These are phyloP conservation scores for Mionectes macconnelli DNA, from an alignment of 2,113 vertebrate genomes.

Conservation along the genomic window DNA sequence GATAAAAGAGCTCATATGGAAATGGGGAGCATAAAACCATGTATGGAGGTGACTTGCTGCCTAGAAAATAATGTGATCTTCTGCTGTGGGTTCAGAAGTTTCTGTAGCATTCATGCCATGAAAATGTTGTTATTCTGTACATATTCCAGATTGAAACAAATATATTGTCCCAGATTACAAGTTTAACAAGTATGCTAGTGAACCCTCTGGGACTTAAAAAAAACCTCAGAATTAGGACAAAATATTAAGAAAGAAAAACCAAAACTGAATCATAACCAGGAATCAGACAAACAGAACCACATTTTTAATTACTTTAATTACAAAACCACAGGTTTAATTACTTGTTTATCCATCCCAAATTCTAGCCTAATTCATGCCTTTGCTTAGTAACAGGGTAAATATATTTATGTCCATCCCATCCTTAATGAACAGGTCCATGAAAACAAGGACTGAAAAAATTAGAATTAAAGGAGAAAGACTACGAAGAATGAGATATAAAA, in stretches of 20 bases:
- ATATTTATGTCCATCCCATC: background rate
- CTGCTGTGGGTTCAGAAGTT: background rate
- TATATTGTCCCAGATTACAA: background rate
- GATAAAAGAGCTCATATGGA: conserved; percentile 10
- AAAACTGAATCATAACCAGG: background rate
- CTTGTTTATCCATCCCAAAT: background rate
- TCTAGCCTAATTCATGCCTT: background rate
- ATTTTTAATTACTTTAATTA: too few species aligned
- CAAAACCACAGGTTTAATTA: background rate
- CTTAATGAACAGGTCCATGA: background rate
- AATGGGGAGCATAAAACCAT: background rate
- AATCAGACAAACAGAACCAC: background rate
- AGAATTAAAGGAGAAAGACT: background rate
- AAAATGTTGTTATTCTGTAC: background rate
- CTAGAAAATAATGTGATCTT: background rate
- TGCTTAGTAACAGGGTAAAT: background rate
- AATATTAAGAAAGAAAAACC: background rate
- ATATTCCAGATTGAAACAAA: background rate
- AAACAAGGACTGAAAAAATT: background rate
- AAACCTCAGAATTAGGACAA: background rate
- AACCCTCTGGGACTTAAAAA: accelerated
- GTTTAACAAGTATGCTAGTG: background rate
- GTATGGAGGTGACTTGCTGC: background rate
- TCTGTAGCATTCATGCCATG: accelerated
- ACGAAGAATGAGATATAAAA: background rate